Evolutionary conservation across 2,888 invertebrate species (phyloP).

Genomic region (Eulithis prunata): DNA sequence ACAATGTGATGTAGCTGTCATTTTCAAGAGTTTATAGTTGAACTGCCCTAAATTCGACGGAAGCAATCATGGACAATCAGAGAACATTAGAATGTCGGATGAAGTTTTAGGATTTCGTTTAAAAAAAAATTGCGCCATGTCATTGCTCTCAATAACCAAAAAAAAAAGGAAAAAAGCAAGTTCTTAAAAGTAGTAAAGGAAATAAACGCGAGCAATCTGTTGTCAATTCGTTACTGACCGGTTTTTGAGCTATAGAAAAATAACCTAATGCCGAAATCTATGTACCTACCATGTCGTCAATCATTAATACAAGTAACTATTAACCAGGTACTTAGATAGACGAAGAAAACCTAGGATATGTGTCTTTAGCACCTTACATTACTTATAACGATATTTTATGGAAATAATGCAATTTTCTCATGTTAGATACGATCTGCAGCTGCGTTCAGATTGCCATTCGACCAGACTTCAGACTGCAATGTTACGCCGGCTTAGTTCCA

Average conservation of each 20-base stretch:
- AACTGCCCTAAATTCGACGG: too few species aligned
- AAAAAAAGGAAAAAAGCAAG: too few species aligned
- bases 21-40: background rate
- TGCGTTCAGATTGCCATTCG: conserved; percentile 8
- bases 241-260: too few species aligned
- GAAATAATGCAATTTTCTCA: conserved; percentile 17
- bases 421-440: conserved; percentile 25
- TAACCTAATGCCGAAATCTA: too few species aligned
- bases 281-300: too few species aligned
- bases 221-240: too few species aligned
- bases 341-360: background rate
- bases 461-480: conserved; percentile 34
- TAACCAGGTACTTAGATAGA: background rate
- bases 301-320: background rate
- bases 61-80: background rate
- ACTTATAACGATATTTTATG: conserved; percentile 1
- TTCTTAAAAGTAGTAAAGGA: too few species aligned
- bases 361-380: background rate
- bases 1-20: conserved; percentile 19
- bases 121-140: too few species aligned
- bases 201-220: too few species aligned
- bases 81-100: too few species aligned
- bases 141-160: too few species aligned
- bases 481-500: conserved; percentile 41
- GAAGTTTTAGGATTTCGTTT: too few species aligned